Percentiles rank a stretch among this genome's conserved stretches.
phyloP scores from a whole-genome alignment of 2,113 vertebrate genomes.

The Callaeas wilsoni region DNA sequence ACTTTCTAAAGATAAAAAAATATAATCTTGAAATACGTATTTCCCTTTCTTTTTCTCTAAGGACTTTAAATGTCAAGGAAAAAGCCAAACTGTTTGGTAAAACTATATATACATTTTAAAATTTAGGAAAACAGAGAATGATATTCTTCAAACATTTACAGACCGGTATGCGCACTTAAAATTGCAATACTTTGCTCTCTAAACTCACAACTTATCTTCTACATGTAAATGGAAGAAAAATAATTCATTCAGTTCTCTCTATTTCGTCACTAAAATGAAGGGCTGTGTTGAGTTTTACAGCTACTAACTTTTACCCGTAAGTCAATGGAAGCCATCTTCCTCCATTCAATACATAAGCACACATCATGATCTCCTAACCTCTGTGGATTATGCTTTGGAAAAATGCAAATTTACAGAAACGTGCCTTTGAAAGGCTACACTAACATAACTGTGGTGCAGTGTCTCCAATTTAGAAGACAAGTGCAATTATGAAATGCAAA shows the following conservation, averaged over 20 bases:
- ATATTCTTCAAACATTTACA: neutral
- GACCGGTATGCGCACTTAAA: neutral
- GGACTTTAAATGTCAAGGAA: neutral
- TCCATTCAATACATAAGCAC: neutral
- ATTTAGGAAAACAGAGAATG: neutral
- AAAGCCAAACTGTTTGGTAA: neutral
- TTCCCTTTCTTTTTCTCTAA: neutral
- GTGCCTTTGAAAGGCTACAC: neutral
- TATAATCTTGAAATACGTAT: neutral
- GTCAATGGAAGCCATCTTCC: neutral
- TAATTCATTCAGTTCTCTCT: neutral
- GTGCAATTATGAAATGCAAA: neutral
- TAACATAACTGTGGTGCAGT: neutral
- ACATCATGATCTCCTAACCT: neutral
- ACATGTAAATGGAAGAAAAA: neutral
- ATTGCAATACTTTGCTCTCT: neutral
- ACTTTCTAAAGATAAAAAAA: neutral
- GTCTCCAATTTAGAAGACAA: neutral
- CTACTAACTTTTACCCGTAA: neutral
- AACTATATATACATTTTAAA: neutral
- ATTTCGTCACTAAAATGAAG: neutral
- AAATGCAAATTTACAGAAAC: neutral
- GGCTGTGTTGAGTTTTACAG: neutral
- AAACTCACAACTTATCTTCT: neutral
- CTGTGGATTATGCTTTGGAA: neutral